phyloP scores from a whole-genome alignment of 2,113 vertebrate genomes.

The Thamnophis sirtalis region DNA sequence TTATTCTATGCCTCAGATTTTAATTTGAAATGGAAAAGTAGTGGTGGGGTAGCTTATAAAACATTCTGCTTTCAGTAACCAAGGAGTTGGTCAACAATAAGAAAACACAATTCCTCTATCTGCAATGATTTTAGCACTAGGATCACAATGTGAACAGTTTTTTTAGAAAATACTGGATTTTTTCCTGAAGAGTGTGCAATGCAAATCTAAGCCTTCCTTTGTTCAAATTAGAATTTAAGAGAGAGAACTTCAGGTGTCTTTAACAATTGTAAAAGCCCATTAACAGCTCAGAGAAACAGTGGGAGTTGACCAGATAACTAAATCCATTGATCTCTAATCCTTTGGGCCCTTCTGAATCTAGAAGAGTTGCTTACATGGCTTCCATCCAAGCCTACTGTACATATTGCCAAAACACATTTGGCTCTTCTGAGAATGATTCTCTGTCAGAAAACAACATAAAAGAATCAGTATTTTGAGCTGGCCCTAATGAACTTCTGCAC shows the following conservation, averaged over 20 bases:
- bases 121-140: neutral
- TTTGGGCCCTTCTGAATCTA: conserved; percentile 63
- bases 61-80: neutral
- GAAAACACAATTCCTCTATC: neutral
- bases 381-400: conserved; percentile 58
- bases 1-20: neutral
- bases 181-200: neutral
- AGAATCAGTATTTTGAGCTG: conserved; percentile 76
- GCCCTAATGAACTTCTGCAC: conserved; percentile 77
- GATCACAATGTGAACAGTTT: neutral
- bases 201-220: conserved; percentile 32
- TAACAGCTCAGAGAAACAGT: conserved; percentile 62
- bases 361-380: conserved; percentile 71
- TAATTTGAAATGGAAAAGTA: neutral
- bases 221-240: conserved; percentile 31
- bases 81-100: neutral
- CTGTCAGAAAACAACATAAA: conserved; percentile 81
- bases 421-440: conserved; percentile 76
- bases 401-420: conserved; percentile 77
- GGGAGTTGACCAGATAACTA: conserved; percentile 66
- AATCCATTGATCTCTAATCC: conserved; percentile 65
- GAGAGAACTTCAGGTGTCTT: conserved; percentile 35
- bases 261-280: conserved; percentile 66
- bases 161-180: conserved; percentile 5
- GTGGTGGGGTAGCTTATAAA: neutral